Percentiles rank a stretch among this genome's conserved stretches.
Conservation (phyloP, 2,888 invertebrate species). For the Drosophila anomalata region DNA sequence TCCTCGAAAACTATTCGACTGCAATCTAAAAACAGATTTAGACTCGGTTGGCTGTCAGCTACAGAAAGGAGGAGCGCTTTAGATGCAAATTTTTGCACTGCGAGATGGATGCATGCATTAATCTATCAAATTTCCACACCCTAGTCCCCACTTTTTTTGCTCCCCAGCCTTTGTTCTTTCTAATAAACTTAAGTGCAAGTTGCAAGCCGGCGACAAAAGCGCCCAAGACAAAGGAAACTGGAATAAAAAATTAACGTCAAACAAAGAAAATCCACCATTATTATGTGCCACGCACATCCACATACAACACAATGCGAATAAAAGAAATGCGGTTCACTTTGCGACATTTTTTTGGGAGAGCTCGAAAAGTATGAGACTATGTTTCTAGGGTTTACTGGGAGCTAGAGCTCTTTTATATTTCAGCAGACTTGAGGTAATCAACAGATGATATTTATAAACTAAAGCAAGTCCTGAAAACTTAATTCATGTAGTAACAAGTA, state of each 20-base stretch:
- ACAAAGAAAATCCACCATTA: slow-evolving; percentile 82
- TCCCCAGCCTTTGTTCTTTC: slow-evolving; percentile 57
- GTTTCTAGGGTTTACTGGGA: background rate
- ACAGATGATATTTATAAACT: too few species aligned
- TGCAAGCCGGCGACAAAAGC: slow-evolving; percentile 38
- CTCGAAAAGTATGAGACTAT: slow-evolving; percentile 14
- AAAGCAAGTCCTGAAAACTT: too few species aligned
- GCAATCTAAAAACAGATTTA: slow-evolving; percentile 71
- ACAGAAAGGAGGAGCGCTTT: slow-evolving; percentile 12
- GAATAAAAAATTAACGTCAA: slow-evolving; percentile 79
- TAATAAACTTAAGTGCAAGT: slow-evolving; percentile 79
- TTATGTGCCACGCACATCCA: slow-evolving; percentile 79
- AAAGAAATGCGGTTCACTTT: slow-evolving; percentile 18
- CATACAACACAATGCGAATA: slow-evolving; percentile 22
- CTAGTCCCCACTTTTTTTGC: slow-evolving; percentile 31
- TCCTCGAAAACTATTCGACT: slow-evolving; percentile 55
- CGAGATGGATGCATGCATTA: slow-evolving; percentile 68
- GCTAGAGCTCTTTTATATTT: background rate
- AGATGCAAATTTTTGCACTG: slow-evolving; percentile 73
- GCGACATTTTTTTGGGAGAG: slow-evolving; percentile 9
- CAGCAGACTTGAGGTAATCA: background rate
- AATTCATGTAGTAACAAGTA: too few species aligned
- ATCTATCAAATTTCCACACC: slow-evolving; percentile 70
- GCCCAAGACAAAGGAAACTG: slow-evolving; percentile 63
- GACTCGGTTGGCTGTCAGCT: slow-evolving; percentile 42